Base-by-base conservation (phyloP, 1,140 invertebrate genomes). In the Kradibia gibbosae region DNA sequence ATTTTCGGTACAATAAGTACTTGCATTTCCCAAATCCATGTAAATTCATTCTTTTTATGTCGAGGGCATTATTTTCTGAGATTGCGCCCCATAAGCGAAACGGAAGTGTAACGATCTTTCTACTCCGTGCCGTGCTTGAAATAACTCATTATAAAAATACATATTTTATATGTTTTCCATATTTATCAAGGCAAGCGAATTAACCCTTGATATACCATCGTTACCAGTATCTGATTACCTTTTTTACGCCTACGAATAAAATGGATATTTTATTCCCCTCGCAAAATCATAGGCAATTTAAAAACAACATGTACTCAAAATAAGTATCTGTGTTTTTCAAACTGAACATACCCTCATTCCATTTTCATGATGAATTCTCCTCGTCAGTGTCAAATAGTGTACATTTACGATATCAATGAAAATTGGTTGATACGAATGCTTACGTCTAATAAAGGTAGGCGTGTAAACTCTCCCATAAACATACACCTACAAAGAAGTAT, bases 341-440 rank as follows among this genome's bases (percentile, higher is more conserved):
- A 60, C 28, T 22, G 7, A 20, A 25, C 60, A 28, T 31, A 36
- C n/a, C 34, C 20, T 22, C 34, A 36, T 67, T 67, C 62, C 17
- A 67, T 67, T 67, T 67, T 67, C 62, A n/a, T 39, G 62, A 67
- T 67, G 34, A 67, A 67, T 67, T 65, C 34, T 22, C 20, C 20
- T 15, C 11, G 62, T 20, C 34, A 10, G 17, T 22, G 34, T 67
- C 34, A n/a, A 39, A 39, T 22, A 39, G 3, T 39, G 34, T 11
- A 39, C 34, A n/a, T 67, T 67, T 67, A 67, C 62, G 34, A 22
- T 20, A 8, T 36, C 62, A 62, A 22, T 67, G 62, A n/a, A 67
- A 67, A 67, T 36, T 4, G 4, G 34, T 31, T 62, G 60, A 62
- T 62, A 34, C 60, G 34, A 62, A 62, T 11, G 15, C 34, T 39